Evolutionary conservation across 2,888 invertebrate genomes (phyloP).

Genomic region (Leptopilina syphax): DNA sequence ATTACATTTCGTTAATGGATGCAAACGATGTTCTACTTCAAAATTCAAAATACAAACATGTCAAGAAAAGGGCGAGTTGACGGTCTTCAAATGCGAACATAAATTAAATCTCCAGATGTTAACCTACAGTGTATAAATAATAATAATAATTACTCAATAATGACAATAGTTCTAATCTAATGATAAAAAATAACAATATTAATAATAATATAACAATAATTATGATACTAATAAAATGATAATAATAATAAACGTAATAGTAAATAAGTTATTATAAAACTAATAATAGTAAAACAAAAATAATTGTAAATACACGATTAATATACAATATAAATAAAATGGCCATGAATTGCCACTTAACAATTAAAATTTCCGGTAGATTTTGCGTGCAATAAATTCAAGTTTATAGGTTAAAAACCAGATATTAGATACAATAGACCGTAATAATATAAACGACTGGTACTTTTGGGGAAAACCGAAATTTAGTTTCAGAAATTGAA

Average conservation of each 20-base stretch:
- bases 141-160: too few species aligned
- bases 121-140: not conserved
- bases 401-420: not conserved
- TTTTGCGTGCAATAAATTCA: not conserved
- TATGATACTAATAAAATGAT: too few species aligned
- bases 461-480: conserved; percentile 11
- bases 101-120: conserved; percentile 6
- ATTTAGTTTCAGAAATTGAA: conserved; percentile 3
- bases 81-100: not conserved
- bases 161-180: too few species aligned
- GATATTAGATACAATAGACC: not conserved
- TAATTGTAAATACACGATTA: too few species aligned
- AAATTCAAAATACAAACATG: conserved; percentile 3
- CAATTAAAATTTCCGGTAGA: not conserved
- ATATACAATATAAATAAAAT: too few species aligned
- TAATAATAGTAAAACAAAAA: not conserved
- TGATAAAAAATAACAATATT: too few species aligned
- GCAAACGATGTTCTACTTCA: not conserved
- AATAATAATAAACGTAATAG: too few species aligned
- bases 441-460: not conserved
- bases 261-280: too few species aligned
- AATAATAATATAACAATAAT: too few species aligned
- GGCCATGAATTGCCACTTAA: not conserved
- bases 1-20: not conserved
- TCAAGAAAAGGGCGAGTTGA: not conserved